Base-by-base conservation (phyloP, 1,140 invertebrate genomes). In the Rhopalosiphum maidis region DNA sequence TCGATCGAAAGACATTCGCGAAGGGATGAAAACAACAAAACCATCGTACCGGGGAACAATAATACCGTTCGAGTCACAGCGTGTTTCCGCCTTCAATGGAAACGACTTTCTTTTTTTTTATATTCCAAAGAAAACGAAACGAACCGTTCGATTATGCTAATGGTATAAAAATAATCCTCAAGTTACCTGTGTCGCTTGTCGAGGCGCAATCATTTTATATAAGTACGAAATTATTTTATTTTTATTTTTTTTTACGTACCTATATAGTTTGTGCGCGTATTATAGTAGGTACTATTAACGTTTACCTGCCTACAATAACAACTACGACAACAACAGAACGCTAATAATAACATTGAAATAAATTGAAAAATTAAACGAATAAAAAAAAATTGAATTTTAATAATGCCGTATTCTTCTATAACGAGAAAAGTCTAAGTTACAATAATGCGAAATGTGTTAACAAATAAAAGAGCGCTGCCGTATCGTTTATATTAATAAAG, bases 301-400 rank as follows among this genome's bases (percentile, higher is more conserved):
- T 86, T 37, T 41, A 41, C 8, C 35, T 86, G 18, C 41, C 83
- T 43, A 46, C 83, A 41, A 43, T 15, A 25, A 46, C 83, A 43
- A 86, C 23, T 37, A 86, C 82, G 23, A 86, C 41, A 43, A 18
- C 7, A 25, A 85, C 6, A 85, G 8, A 25, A 85, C 37, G 8
- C 43, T 37, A 85, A 85, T 41, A 86, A 86, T 86, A 86, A 41
- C 83, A 43, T 86, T 43, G 83, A 46, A 86, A 23, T 86, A 86
- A 86, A 86, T 86, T 86, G 41, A 86, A 86, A 85, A 86, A 86
- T 86, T 86, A 86, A 86, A 86, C 11, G 83, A 86, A 86, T 41
- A 41, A 8, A 83, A 37, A 83, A 37, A 23, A 25, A 43, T 4
- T 30, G 25, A 41, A 86, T 86, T 46, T 86, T 46, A 46, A 86